Evolutionary conservation across 2,888 invertebrate genomes (phyloP).

Genomic region (Isoperla grammatica): DNA sequence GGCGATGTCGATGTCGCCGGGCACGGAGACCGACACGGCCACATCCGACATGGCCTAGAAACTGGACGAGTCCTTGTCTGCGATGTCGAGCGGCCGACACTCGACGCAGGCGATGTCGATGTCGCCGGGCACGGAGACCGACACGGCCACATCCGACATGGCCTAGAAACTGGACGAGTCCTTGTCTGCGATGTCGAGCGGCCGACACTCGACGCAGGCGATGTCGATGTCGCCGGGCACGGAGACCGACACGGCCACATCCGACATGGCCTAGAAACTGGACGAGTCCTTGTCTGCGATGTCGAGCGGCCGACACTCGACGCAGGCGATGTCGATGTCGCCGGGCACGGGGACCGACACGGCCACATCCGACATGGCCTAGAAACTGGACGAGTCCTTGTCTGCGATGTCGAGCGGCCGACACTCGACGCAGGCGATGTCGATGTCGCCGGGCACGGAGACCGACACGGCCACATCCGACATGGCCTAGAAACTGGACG

Average conservation of each 20-base stretch:
- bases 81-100: background rate
- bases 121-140: background rate
- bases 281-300: slow-evolving; percentile 6
- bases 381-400: slow-evolving; percentile 10
- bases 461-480: background rate
- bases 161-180: slow-evolving; percentile 2
- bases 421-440: slow-evolving; percentile 7
- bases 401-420: background rate
- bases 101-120: slow-evolving; percentile 11
- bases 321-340: slow-evolving; percentile 12
- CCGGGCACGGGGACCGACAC: background rate
- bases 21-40: background rate
- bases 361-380: background rate
- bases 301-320: background rate
- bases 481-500: slow-evolving; percentile 7
- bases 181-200: background rate
- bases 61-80: slow-evolving; percentile 9
- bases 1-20: slow-evolving; percentile 8
- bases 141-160: background rate
- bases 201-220: background rate
- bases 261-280: background rate
- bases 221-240: slow-evolving; percentile 11
- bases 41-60: background rate
- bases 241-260: background rate
- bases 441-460: slow-evolving; percentile 5